These are phyloP conservation scores for Nemoura dubitans DNA, from an alignment of 2,888 invertebrate species.

Conservation along the genomic window DNA sequence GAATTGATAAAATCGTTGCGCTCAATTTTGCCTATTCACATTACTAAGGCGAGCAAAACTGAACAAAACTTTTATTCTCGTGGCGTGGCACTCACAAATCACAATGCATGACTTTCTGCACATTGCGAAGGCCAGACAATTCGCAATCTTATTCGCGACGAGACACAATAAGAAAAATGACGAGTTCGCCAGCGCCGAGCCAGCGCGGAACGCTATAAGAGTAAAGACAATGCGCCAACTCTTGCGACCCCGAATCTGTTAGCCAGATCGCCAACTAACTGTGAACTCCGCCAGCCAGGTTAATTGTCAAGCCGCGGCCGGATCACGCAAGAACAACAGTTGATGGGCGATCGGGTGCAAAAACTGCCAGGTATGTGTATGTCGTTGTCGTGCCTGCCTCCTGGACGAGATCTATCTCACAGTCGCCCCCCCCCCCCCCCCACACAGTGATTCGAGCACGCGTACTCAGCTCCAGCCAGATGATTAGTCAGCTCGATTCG, in stretches of 20 bases:
- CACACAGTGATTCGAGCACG: no score
- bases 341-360: background rate
- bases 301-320: background rate
- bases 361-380: background rate
- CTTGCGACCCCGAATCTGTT: background rate
- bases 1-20: no score
- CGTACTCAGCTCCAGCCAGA: no score
- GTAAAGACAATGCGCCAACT: no score
- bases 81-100: no score
- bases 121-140: background rate
- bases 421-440: background rate
- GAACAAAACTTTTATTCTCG: no score
- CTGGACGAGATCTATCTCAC: background rate
- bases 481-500: no score
- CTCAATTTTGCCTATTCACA: no score
- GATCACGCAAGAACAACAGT: background rate
- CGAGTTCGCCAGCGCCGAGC: no score
- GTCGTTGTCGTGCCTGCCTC: background rate
- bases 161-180: background rate
- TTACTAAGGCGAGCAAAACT: no score
- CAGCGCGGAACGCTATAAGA: no score
- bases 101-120: background rate
- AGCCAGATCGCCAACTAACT: background rate
- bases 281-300: background rate
- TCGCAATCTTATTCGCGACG: background rate